These are phyloP conservation scores for Pangasius larnaudii DNA, from an alignment of 2,797 vertebrate genomes.

Conservation along the genomic window DNA sequence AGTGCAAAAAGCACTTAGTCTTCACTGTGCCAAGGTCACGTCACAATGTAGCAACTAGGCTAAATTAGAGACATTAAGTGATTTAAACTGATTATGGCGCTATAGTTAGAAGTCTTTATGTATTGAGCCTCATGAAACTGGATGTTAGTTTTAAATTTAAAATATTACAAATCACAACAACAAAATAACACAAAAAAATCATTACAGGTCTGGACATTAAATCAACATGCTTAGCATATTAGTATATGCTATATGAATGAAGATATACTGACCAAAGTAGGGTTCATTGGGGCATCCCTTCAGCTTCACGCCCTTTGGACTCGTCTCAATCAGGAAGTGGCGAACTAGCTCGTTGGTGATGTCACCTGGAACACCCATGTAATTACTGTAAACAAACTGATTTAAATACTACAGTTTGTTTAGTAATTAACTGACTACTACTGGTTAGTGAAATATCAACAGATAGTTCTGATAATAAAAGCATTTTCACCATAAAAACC, in stretches of 20 bases:
- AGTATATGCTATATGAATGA: background rate
- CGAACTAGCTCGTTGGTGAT: slow-evolving; percentile 92
- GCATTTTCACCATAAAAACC: background rate
- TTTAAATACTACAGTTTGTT: background rate
- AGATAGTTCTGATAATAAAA: slow-evolving; percentile 1
- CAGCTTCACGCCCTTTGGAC: slow-evolving; percentile 95
- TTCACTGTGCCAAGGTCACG: background rate
- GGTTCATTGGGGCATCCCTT: slow-evolving; percentile 98
- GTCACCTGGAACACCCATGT: slow-evolving; percentile 76
- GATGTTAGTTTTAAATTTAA: background rate
- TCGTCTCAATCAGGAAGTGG: slow-evolving; percentile 98
- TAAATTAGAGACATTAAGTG: background rate
- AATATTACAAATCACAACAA: background rate
- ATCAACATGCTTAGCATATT: background rate
- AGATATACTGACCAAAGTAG: slow-evolving; percentile 88
- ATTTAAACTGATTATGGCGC: background rate
- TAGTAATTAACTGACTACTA: background rate
- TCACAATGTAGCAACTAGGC: slow-evolving; percentile 20
- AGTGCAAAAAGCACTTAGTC: slow-evolving; percentile 14
- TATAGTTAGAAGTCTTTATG: slow-evolving; percentile 1
- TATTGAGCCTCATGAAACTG: background rate
- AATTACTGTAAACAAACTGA: background rate
- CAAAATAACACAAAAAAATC: background rate
- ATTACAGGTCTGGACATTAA: background rate
- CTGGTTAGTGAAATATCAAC: background rate